Conservation (phyloP, 2,888 invertebrate genomes). For the Macaria liturata region DNA sequence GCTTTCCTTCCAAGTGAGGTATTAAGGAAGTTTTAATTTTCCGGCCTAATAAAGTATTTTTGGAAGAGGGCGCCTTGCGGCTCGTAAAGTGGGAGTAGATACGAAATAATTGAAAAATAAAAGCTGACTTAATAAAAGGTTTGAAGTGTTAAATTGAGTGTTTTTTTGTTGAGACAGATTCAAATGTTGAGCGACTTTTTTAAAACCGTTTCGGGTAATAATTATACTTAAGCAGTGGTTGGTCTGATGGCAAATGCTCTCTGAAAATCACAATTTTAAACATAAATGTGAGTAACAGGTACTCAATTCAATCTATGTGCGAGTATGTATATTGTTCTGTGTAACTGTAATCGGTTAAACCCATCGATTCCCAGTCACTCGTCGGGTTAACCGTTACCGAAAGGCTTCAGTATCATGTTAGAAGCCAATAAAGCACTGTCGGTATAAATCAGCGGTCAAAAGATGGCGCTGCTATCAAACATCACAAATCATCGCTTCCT, state of each 20-base stretch:
- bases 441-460: slow-evolving; percentile 45
- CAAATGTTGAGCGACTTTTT: too few relatives aligned
- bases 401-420: slow-evolving; percentile 30
- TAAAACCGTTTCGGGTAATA: too few relatives aligned
- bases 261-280: too few relatives aligned
- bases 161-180: too few relatives aligned
- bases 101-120: slow-evolving; percentile 13
- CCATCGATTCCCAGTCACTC: too few relatives aligned
- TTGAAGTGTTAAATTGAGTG: background rate
- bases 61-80: slow-evolving; percentile 10
- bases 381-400: background rate
- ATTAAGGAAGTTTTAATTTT: slow-evolving; percentile 27
- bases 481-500: slow-evolving; percentile 45
- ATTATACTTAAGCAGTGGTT: too few relatives aligned
- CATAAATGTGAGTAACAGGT: too few relatives aligned
- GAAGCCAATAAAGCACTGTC: slow-evolving; percentile 36
- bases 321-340: too few relatives aligned
- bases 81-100: slow-evolving; percentile 9
- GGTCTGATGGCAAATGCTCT: too few relatives aligned
- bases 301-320: too few relatives aligned
- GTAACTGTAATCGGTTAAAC: too few relatives aligned
- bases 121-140: slow-evolving; percentile 1
- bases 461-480: slow-evolving; percentile 45
- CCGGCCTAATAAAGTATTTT: slow-evolving; percentile 23
- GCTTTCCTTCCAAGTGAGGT: slow-evolving; percentile 29